A percentile compares a stretch with the other conserved stretches of the same genome.
These are phyloP conservation scores for Cephus pulcher DNA, from an alignment of 2,888 invertebrate species.

Conservation along the genomic window DNA sequence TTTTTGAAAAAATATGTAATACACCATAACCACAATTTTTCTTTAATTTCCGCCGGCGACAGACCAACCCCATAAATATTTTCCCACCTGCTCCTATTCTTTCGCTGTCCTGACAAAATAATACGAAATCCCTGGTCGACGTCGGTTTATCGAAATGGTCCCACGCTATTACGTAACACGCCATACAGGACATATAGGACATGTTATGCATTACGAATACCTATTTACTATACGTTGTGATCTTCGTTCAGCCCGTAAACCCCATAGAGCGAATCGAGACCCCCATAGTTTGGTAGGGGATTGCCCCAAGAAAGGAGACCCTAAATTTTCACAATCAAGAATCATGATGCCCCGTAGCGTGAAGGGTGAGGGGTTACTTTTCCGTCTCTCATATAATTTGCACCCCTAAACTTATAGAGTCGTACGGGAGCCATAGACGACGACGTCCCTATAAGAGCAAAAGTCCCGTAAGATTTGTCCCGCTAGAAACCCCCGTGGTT, in stretches of 20 bases:
- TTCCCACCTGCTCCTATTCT: not conserved
- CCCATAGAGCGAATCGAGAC: not conserved
- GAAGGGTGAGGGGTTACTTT: not conserved
- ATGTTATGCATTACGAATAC: not conserved
- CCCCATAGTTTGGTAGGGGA: not conserved
- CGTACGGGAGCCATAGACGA: not conserved
- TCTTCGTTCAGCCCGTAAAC: not conserved
- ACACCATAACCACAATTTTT: not conserved
- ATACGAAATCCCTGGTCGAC: not conserved
- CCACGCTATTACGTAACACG: not conserved
- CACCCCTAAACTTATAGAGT: constrained; percentile 12
- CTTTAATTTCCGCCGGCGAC: not conserved
- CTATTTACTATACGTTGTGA: not conserved
- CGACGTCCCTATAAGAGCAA: not conserved
- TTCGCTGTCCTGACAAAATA: not conserved
- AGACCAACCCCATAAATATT: not conserved
- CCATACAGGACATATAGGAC: not conserved
- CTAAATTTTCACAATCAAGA: constrained; percentile 23
- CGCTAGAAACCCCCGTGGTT: constrained; percentile 5
- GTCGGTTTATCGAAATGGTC: not conserved
- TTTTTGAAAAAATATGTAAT: not conserved
- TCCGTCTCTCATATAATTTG: constrained; percentile 5
- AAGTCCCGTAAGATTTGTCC: constrained; percentile 6
- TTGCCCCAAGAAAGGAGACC: not conserved
- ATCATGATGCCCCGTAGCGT: constrained; percentile 17